These are phyloP conservation scores for Hephaestus fuliginosus DNA, from an alignment of 2,797 vertebrate genomes.

Conservation along the genomic window DNA sequence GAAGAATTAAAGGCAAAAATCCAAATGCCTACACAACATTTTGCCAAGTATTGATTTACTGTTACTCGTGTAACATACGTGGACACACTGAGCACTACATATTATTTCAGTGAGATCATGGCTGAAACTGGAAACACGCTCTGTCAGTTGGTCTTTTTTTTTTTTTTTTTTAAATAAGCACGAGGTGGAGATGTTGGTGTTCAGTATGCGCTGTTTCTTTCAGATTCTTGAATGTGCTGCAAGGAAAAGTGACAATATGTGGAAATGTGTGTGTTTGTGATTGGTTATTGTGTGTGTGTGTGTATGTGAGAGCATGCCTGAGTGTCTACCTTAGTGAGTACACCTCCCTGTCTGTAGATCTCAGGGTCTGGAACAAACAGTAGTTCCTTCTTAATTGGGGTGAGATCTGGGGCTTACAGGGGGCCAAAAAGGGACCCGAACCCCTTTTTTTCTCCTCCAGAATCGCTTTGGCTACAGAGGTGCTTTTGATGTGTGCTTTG, in stretches of 20 bases:
- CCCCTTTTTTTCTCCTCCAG: constrained; percentile 86
- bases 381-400: constrained; percentile 89
- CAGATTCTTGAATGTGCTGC: constrained; percentile 7
- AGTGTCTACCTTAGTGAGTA: constrained; percentile 47
- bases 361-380: constrained; percentile 83
- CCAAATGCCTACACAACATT: constrained; percentile 76
- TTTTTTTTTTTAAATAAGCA: constrained; percentile 29
- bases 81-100: constrained; percentile 53
- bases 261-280: constrained; percentile 16
- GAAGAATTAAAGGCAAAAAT: constrained; percentile 71
- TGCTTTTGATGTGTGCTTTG: constrained; percentile 91
- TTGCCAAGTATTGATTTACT: constrained; percentile 82
- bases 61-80: constrained; percentile 70
- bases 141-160: constrained; percentile 37
- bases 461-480: constrained; percentile 86
- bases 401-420: constrained; percentile 85
- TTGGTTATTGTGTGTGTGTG: constrained; percentile 14
- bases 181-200: constrained; percentile 36
- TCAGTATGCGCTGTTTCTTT: constrained; percentile 16
- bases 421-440: constrained; percentile 82
- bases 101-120: constrained; percentile 68
- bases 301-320: constrained; percentile 16
- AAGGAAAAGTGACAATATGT: constrained; percentile 37
- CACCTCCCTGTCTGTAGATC: constrained; percentile 78
- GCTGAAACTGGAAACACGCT: constrained; percentile 57